These are phyloP conservation scores for Erpetoichthys calabaricus DNA, from an alignment of 2,797 vertebrate species.

Conservation along the genomic window DNA sequence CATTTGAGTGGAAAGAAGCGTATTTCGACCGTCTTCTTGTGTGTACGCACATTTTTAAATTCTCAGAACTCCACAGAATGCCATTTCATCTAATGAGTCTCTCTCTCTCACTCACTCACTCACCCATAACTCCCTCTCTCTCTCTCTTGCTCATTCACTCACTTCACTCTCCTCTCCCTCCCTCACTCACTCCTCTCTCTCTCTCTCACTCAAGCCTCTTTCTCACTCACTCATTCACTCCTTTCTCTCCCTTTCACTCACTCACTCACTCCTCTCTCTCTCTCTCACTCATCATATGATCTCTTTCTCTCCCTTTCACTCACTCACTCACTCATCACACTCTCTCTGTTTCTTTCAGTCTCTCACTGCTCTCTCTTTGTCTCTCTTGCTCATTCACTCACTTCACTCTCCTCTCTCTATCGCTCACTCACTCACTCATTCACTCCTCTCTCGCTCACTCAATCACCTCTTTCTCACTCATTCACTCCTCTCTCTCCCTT, in stretches of 20 bases:
- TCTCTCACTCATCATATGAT: slow-evolving; percentile 1
- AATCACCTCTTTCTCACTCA: slow-evolving; percentile 4
- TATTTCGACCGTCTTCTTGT: no score
- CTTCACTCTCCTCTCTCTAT: slow-evolving; percentile 7
- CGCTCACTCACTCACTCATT: slow-evolving; percentile 12
- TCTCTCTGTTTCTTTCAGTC: slow-evolving; percentile 20
- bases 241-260: no score
- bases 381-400: slow-evolving; percentile 7
- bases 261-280: slow-evolving; percentile 7
- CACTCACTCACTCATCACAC: slow-evolving; percentile 18
- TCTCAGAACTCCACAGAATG: no score
- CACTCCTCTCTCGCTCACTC: slow-evolving; percentile 8
- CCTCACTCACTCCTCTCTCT: slow-evolving; percentile 15
- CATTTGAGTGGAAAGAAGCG: no score
- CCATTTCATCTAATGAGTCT: no score
- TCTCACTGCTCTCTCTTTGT: slow-evolving; percentile 4
- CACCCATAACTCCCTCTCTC: no score
- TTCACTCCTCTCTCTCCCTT: slow-evolving; percentile 4
- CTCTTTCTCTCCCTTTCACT: slow-evolving; percentile 5
- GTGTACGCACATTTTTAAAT: no score
- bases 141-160: slow-evolving; percentile 6
- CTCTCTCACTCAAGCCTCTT: slow-evolving; percentile 8
- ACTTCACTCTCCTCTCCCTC: slow-evolving; percentile 4
- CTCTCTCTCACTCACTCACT: no score
- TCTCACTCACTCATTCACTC: not conserved